Evolutionary conservation across 2,888 invertebrate genomes (phyloP).

Genomic region (Allygus modestus): DNA sequence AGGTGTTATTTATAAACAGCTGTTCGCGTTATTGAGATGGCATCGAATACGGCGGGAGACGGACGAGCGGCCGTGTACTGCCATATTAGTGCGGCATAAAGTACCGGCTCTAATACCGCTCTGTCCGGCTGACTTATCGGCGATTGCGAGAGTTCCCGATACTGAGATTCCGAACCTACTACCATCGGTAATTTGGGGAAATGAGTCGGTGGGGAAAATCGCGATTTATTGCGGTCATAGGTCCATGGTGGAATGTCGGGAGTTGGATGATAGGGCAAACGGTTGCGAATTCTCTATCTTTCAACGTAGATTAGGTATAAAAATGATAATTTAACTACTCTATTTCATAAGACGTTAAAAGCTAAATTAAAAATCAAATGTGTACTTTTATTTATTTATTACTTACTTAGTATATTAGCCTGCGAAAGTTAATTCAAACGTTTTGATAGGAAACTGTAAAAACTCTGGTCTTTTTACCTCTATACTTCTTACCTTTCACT

Average conservation of each 20-base stretch:
- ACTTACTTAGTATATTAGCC: too few relatives aligned
- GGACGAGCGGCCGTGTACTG: constrained; percentile 55
- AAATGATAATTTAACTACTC: too few relatives aligned
- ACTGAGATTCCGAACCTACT: background rate
- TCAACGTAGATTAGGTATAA: too few relatives aligned
- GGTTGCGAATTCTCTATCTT: too few relatives aligned
- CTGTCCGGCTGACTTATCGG: constrained; percentile 46
- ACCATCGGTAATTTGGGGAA: constrained; percentile 33
- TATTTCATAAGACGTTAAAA: too few relatives aligned
- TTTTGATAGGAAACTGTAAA: too few relatives aligned
- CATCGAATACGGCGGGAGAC: constrained; percentile 41
- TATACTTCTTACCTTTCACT: too few relatives aligned
- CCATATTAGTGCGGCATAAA: constrained; percentile 56
- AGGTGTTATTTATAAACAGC: constrained; percentile 60
- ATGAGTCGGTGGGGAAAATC: constrained; percentile 4
- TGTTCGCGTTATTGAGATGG: constrained; percentile 60
- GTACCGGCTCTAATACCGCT: constrained; percentile 42
- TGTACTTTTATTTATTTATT: too few relatives aligned
- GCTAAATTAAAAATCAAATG: too few relatives aligned
- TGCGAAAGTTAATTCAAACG: too few relatives aligned
- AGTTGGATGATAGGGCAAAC: background rate
- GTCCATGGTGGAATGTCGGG: constrained; percentile 4
- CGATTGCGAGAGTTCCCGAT: constrained; percentile 22
- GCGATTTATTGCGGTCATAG: constrained; percentile 7
- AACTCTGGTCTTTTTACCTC: too few relatives aligned